Evolutionary conservation across 2,797 vertebrate species (phyloP).

Genomic region (Tinamus major): DNA sequence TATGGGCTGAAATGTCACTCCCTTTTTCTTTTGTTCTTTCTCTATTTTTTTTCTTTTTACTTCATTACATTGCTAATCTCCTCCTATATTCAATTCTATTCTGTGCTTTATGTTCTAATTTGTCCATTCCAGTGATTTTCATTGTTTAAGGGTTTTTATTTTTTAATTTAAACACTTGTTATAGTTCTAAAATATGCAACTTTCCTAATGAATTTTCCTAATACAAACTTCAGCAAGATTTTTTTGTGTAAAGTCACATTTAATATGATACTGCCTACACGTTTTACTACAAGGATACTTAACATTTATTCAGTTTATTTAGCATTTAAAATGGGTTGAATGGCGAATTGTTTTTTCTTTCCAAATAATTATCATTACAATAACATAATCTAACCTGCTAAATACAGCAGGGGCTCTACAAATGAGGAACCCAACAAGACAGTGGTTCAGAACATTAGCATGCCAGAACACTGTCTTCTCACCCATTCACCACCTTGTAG

Average conservation of each 20-base stretch:
- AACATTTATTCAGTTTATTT: background rate
- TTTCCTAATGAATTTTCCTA: background rate
- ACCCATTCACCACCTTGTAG: background rate
- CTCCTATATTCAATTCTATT: background rate
- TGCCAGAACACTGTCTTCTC: background rate
- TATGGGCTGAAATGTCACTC: background rate
- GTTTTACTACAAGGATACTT: background rate
- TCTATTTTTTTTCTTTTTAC: background rate
- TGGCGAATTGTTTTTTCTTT: background rate
- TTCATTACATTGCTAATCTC: background rate
- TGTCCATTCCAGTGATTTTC: background rate
- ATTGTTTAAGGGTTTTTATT: background rate
- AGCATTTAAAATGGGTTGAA: background rate
- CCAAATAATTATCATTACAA: background rate
- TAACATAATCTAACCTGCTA: background rate
- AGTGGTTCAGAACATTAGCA: background rate
- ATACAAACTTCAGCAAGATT: background rate
- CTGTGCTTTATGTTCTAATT: background rate
- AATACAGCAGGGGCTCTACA: background rate
- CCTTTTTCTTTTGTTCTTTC: background rate
- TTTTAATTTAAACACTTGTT: background rate
- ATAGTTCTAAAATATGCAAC: background rate
- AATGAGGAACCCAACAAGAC: background rate
- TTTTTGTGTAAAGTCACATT: background rate
- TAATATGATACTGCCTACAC: background rate